Evolutionary conservation across 2,888 invertebrate species (phyloP), one percentile per base, ranked within the genome.

Genomic region (Dendrolimus pini): DNA sequence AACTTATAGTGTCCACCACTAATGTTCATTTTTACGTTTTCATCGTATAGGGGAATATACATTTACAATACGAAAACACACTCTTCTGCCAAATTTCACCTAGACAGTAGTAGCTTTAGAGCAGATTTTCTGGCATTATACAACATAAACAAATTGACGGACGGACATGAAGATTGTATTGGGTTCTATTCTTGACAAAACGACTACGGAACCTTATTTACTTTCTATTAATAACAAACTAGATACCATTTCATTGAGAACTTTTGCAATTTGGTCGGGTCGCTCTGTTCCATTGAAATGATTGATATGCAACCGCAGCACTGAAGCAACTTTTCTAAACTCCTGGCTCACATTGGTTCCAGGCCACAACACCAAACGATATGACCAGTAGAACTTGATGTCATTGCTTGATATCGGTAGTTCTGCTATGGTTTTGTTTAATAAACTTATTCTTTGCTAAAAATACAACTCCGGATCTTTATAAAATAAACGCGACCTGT

Each of bases 201-300:
- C 54, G 2, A 30, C 30, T 30, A 30, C 30, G 30, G 30, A 6
- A 30, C 3, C 30, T 18, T 30, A 30, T 30, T 30, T 52, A 13
- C 54, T 57, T 52, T n/a, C 42, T 18, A n/a, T 41, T 7, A 9
- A 10, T 52, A 54, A 6, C n/a, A 53, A 13, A 53, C 56, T 42
- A 30, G 3, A 47, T 74, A 89, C 90, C 85, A 82, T 82, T 54
- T 70, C 59, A 63, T 90, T 90, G 7, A 91, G 77, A 54, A 62
- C 63, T 2, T 62, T 61, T 7, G 73, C 70, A 41, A 85, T 70
- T 54, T 68, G 58, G n/a, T 72, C 72, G 2, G 80, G 61, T 2
- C 74, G 71, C 54, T 82, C 80, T 1, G 76, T 77, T 7, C 73
- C 77, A 56, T 80, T 75, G 55, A 87, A 70, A n/a, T 61, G 64